Evolutionary conservation across 1,140 invertebrate genomes (phyloP), one percentile per base, ranked within the genome.

Genomic region (Nasonia giraulti): DNA sequence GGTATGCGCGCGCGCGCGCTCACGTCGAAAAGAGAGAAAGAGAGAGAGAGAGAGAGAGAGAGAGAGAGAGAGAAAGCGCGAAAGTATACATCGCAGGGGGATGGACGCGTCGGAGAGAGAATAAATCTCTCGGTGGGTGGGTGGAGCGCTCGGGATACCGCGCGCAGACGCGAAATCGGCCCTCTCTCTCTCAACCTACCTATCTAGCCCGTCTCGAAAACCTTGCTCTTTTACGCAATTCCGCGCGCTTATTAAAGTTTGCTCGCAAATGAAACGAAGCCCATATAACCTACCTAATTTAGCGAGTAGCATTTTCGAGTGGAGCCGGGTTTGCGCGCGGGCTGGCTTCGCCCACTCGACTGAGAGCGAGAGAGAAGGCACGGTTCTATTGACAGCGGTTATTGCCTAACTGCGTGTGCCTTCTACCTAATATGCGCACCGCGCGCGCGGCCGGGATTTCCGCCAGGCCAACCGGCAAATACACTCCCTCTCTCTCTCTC

Each of bases 221-320:
- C 90, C 92, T 93, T 92, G 92, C 92, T 93, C 92, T 93, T 93
- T 93, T 93, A 93, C 92, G 92, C 92, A 93, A 93, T 93, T 93
- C 92, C 91, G 84, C 92, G 91, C 91, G 92, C 92, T 93, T 93
- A 93, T 93, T 93, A 93, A 93, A 93, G 92, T 93, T 93, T 93
- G 92, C 92, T 93, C 92, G 92, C 92, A 92, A 93, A 93, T 93
- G 92, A 93, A 93, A 93, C 92, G 92, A 93, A 93, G 90, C 92
- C 92, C 92, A 93, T 93, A 93, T 93, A 93, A 93, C 92, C 92
- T 92, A 93, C 92, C 92, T 93, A 93, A 93, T 93, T 93, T 93
- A 92, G 92, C 92, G 92, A 93, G 92, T 93, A 93, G 92, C 91
- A 91, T 92, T 93, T 93, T 93, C 91, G 90, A 93, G 92, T 93